These are phyloP conservation scores for Antechinus flavipes DNA, from an alignment of 2,113 vertebrate species.

Conservation along the genomic window DNA sequence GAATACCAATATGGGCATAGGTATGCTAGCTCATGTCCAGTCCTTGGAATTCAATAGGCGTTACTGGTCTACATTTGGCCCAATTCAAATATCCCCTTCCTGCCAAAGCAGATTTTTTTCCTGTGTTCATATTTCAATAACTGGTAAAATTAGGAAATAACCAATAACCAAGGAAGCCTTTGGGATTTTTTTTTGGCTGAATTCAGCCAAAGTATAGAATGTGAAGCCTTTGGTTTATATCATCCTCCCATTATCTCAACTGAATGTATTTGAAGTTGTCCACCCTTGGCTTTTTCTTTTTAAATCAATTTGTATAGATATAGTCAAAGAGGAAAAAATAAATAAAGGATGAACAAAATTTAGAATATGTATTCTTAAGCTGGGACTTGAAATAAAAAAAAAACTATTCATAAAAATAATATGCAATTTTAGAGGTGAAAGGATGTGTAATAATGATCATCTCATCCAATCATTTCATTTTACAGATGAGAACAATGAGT, in stretches of 20 bases:
- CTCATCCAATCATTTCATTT: not conserved
- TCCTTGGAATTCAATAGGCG: not conserved
- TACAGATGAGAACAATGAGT: not conserved
- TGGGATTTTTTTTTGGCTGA: not conserved
- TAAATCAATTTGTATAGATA: not conserved
- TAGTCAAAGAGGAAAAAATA: not conserved
- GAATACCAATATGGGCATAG: conserved; percentile 14
- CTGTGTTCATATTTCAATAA: not conserved
- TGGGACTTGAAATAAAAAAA: not conserved
- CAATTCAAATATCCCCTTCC: not conserved
- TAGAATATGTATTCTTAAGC: not conserved
- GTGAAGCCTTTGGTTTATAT: not conserved
- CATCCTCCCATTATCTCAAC: not conserved
- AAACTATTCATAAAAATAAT: not conserved
- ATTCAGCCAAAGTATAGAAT: not conserved
- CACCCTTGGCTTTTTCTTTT: not conserved
- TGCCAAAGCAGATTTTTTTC: not conserved
- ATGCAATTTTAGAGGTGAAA: not conserved
- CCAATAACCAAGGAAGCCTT: not conserved
- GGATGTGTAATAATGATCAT: not conserved
- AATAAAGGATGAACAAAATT: not conserved
- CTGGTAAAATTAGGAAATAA: conserved; percentile 1
- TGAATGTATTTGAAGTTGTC: not conserved
- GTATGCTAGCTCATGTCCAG: not conserved
- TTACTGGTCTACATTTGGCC: not conserved